Conservation (phyloP, 2,113 vertebrate genomes). For the Varanus salvator region DNA sequence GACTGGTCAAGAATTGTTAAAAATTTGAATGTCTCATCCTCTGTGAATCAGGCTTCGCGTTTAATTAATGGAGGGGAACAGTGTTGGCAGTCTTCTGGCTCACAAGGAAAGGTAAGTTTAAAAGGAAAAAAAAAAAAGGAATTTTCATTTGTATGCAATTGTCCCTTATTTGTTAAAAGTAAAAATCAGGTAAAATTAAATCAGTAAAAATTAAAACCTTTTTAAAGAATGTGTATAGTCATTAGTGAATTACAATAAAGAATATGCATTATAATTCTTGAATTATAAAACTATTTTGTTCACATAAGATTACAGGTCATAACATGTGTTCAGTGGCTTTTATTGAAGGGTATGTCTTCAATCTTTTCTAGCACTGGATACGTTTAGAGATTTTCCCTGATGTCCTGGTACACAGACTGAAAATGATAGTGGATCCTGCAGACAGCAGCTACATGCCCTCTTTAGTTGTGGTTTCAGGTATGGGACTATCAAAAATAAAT, state of each 20-base stretch:
- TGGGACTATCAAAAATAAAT: constrained; percentile 4
- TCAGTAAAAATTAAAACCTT: too few relatives aligned
- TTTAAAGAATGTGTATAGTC: not conserved
- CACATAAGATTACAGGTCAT: not conserved
- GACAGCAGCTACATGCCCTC: constrained; percentile 99
- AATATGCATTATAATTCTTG: not conserved
- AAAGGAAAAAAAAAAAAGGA: not conserved
- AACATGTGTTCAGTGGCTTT: not conserved
- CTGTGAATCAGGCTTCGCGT: constrained; percentile 92
- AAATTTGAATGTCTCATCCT: constrained; percentile 92
- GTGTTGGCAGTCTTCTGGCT: constrained; percentile 98
- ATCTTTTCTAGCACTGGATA: constrained; percentile 91
- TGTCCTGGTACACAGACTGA: constrained; percentile 93
- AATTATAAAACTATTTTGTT: not conserved
- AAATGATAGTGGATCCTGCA: constrained; percentile 95
- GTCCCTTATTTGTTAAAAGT: not conserved
- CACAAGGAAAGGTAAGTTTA: constrained; percentile 91
- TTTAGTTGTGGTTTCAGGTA: constrained; percentile 96
- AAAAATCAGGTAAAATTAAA: not conserved
- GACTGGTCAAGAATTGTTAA: constrained; percentile 97
- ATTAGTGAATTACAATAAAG: not conserved
- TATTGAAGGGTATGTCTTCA: constrained; percentile 1
- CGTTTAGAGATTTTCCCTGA: constrained; percentile 96
- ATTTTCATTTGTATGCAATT: not conserved
- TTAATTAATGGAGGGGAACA: constrained; percentile 94